phyloP scores from a whole-genome alignment of 2,888 invertebrate genomes.

The Nudaria mundana region DNA sequence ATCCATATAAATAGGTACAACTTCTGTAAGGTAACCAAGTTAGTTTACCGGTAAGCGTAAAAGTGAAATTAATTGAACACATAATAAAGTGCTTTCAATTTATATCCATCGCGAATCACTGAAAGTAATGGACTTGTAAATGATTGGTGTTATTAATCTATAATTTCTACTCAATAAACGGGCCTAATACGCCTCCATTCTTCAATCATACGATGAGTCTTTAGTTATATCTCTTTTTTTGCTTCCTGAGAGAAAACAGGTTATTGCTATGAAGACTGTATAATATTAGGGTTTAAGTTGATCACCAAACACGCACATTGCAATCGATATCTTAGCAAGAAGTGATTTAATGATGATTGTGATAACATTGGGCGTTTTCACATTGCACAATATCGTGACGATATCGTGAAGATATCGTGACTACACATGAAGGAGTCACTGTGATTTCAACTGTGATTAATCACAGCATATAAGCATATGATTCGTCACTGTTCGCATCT shows the following conservation, averaged over 20 bases:
- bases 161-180: conserved; percentile 53
- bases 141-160: conserved; percentile 54
- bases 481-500: too few relatives aligned
- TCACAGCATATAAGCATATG: too few relatives aligned
- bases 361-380: too few relatives aligned
- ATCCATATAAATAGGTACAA: conserved; percentile 11
- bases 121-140: conserved; percentile 44
- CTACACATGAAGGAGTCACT: too few relatives aligned
- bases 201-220: conserved; percentile 29
- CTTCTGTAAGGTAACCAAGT: neutral
- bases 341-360: neutral
- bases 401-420: too few relatives aligned
- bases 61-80: conserved; percentile 26
- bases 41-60: conserved; percentile 12
- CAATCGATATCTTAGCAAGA: conserved; percentile 6
- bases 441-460: too few relatives aligned
- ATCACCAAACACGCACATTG: conserved; percentile 10
- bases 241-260: conserved; percentile 11
- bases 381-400: too few relatives aligned
- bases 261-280: conserved; percentile 17
- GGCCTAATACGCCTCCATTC: conserved; percentile 40
- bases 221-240: conserved; percentile 17
- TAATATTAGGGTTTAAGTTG: conserved; percentile 19
- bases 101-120: conserved; percentile 40
- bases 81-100: conserved; percentile 37